Evolutionary conservation across 2,113 vertebrate species (phyloP).

Genomic region (Clarias macrocephalus): DNA sequence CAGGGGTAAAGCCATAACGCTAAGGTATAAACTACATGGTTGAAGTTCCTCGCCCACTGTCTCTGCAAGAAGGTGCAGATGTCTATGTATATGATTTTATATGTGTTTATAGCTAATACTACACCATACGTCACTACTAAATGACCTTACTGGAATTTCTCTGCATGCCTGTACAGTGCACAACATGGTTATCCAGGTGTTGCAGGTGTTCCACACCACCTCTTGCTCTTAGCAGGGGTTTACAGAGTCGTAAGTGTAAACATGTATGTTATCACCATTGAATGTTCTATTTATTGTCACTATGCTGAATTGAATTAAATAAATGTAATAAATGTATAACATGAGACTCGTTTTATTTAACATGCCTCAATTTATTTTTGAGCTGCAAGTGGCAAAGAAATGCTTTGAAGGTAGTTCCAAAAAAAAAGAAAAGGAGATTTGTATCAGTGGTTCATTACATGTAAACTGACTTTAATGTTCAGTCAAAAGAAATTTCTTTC

Average conservation of each 20-base stretch:
- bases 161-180: background rate
- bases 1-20: too few relatives aligned
- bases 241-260: background rate
- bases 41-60: background rate
- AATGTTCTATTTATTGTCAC: constrained; percentile 55
- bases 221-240: constrained; percentile 10
- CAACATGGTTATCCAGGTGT: background rate
- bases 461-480: background rate
- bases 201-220: background rate
- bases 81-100: background rate
- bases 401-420: background rate
- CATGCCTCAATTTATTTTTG: background rate
- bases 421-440: background rate
- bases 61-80: background rate
- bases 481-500: background rate
- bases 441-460: background rate
- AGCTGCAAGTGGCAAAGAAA: background rate
- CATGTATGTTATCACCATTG: constrained; percentile 6
- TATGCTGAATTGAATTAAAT: constrained; percentile 45
- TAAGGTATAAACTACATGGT: background rate
- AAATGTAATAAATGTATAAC: constrained; percentile 36
- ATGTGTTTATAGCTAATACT: background rate
- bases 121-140: background rate
- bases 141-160: constrained; percentile 10
- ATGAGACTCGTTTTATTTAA: background rate